Conservation (phyloP, 2,888 invertebrate genomes). For the Ophioninae sp. region DNA sequence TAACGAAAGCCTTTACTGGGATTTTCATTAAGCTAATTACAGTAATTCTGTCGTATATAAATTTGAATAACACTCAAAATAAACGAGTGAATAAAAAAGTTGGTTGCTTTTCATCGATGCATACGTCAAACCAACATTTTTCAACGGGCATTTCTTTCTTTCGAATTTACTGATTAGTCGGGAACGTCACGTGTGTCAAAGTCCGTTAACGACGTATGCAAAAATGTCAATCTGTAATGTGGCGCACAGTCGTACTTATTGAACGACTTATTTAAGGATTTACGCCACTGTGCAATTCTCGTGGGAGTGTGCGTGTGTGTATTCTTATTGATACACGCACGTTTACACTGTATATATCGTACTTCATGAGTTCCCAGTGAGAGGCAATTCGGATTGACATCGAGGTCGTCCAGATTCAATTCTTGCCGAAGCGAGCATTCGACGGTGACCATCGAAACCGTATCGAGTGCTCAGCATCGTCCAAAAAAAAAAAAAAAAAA, state of each 20-base stretch:
- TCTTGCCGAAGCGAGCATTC: slow-evolving; percentile 15
- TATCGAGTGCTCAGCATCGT: background rate
- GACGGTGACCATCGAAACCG: background rate
- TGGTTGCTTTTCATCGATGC: background rate
- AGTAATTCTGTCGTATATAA: no score
- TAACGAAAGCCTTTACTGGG: no score
- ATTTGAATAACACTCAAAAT: no score
- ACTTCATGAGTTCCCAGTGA: slow-evolving; percentile 5
- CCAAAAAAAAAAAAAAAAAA: background rate
- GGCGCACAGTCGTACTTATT: background rate
- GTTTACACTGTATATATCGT: background rate
- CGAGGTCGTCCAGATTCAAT: slow-evolving; percentile 20
- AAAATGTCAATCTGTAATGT: background rate
- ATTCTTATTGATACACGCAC: background rate
- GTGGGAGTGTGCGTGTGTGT: no score
- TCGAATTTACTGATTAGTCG: background rate
- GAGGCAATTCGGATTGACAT: slow-evolving; percentile 35
- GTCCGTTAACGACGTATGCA: background rate
- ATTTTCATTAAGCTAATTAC: no score
- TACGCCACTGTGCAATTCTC: background rate
- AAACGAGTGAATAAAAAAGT: no score
- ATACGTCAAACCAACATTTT: no score
- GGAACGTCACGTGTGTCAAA: no score
- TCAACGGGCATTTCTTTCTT: background rate
- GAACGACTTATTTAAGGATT: slow-evolving; percentile 13